Percentiles rank a stretch among this genome's conserved stretches.
Evolutionary conservation across 2,797 vertebrate species (phyloP).

Genomic region (Crenichthys baileyi): DNA sequence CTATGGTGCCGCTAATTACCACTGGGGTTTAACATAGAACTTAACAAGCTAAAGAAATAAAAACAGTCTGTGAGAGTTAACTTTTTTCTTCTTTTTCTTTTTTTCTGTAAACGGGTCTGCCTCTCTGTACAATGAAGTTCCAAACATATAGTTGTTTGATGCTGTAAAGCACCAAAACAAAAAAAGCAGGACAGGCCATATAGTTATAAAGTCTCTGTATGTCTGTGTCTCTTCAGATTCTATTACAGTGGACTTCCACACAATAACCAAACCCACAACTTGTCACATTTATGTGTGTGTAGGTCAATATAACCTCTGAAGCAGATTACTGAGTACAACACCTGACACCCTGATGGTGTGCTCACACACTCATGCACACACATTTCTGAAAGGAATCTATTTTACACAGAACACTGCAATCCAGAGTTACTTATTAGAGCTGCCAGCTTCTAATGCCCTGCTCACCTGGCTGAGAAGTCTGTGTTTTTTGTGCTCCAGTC

Average conservation of each 20-base stretch:
- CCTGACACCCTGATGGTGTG: slow-evolving; percentile 44
- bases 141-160: slow-evolving; percentile 49
- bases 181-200: slow-evolving; percentile 40
- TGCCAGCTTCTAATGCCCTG: slow-evolving; percentile 41
- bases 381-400: slow-evolving; percentile 42
- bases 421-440: slow-evolving; percentile 59
- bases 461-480: slow-evolving; percentile 28
- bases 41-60: slow-evolving; percentile 26
- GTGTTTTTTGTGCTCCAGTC: slow-evolving; percentile 21
- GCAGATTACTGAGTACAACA: slow-evolving; percentile 48
- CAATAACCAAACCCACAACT: slow-evolving; percentile 57
- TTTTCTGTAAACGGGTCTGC: slow-evolving; percentile 21
- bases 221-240: slow-evolving; percentile 60
- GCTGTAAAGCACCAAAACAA: slow-evolving; percentile 35
- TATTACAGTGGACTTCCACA: slow-evolving; percentile 46
- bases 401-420: slow-evolving; percentile 59
- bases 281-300: slow-evolving; percentile 34
- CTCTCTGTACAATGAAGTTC: slow-evolving; percentile 56
- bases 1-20: slow-evolving; percentile 14
- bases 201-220: slow-evolving; percentile 52
- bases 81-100: slow-evolving; percentile 6
- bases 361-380: slow-evolving; percentile 1
- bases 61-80: slow-evolving; percentile 21
- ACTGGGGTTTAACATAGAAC: slow-evolving; percentile 34
- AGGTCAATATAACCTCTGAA: slow-evolving; percentile 61